Evolutionary conservation across 1,140 invertebrate species (phyloP), one percentile per base, ranked within the genome.

Genomic region (Maniola jurtina): DNA sequence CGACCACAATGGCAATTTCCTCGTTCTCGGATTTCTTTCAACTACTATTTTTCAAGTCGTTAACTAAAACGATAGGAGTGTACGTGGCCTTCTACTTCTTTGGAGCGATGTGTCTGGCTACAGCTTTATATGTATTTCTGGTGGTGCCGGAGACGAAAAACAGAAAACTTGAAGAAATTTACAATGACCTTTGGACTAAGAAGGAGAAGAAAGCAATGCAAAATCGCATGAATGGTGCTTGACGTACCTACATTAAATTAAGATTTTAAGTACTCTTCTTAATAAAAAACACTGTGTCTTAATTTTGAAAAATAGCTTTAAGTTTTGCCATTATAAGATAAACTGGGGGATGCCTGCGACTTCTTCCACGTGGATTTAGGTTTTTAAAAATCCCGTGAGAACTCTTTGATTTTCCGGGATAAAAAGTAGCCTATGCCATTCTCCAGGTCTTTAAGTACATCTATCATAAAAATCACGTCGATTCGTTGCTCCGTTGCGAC

Each of bases 101-200:
- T 50, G 64, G 70, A 8, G 63, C 16, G 11, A 63, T 75, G 13
- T 75, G 73, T 42, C 10, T 75, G 11, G 10, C 63, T n/a, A 64
- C 57, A 13, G 56, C 70, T 8, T 11, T 72, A n/a, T 75, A 72
- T 45, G 63, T 70, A 2, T 56, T 68, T 1, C 2, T 72, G 10
- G 16, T 40, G n/a, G 16, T 75, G n/a, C 73, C 73, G 10, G 73
- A 75, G 47, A 75, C 73, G 0, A 72, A 68, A 34, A 40, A 40
- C 8, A 67, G 70, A 52, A 57, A 54, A 14, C 47, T 75, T 11
- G 70, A 75, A 40, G 73, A 72, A 56, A 72, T 75, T 45, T 72
- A 75, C 40, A 9, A 63, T 42, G 61, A 72, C 25, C 48, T 75
- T 10, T 52, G 45, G 45, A 67, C 64, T 15, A 71, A 72, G 47